phyloP scores from a whole-genome alignment of 2,888 invertebrate genomes.

The Phymatocera aterrima region DNA sequence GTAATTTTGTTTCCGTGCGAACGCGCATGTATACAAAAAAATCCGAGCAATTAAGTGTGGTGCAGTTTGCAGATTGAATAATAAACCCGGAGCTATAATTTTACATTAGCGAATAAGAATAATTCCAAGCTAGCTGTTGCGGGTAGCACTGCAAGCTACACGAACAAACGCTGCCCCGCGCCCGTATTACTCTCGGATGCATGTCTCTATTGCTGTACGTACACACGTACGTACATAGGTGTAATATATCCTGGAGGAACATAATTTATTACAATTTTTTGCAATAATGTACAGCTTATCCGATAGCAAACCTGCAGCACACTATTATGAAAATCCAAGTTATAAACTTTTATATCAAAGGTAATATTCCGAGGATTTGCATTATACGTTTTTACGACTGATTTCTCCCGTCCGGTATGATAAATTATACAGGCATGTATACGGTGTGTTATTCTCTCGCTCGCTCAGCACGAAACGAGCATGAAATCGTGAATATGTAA shows the following conservation, averaged over 20 bases:
- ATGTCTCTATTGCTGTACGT: neutral
- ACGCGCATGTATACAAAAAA: neutral
- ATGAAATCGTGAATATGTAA: neutral
- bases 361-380: conserved; percentile 21
- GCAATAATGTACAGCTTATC: conserved; percentile 40
- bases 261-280: conserved; percentile 38
- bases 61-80: conserved; percentile 22
- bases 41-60: conserved; percentile 6
- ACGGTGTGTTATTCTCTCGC: too few relatives aligned
- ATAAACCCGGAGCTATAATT: conserved; percentile 30
- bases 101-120: conserved; percentile 38
- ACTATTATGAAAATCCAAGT: conserved; percentile 32
- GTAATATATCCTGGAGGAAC: neutral
- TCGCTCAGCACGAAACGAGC: neutral
- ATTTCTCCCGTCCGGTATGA: neutral
- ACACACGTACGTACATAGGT: too few relatives aligned
- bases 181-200: conserved; percentile 6
- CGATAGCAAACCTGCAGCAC: conserved; percentile 9
- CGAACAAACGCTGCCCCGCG: neutral
- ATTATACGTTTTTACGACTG: conserved; percentile 32
- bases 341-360: conserved; percentile 6
- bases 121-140: conserved; percentile 12
- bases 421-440: neutral
- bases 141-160: neutral
- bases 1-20: neutral